Base-by-base conservation (phyloP, 2,113 vertebrate species). In the Clarias batrachus region DNA sequence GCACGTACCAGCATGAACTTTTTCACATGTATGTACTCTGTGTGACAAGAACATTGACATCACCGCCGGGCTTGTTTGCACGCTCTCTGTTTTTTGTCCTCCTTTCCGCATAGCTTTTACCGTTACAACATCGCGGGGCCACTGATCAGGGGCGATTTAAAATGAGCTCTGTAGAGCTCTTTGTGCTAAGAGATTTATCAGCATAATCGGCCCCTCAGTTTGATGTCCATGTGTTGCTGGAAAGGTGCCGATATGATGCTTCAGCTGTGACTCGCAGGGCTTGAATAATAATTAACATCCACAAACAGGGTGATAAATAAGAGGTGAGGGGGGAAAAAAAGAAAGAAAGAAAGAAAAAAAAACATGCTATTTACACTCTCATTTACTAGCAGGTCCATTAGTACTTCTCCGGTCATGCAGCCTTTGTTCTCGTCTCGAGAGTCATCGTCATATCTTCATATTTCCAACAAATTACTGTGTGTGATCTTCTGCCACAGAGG, bases 321-420 rank as follows among this genome's bases (percentile, higher is more conserved):
- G 5, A 41, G 82, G 87, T 91, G 88, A 88, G 89, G 62, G 48
- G 48, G 7, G 8, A 48, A 48, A 8, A 7, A 8, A 63, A 63
- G 25, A 1, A 63, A 63, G 8, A 88, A 89, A 90, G 90, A 90
- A 2, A 2, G 3, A 37, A 88, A 90, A 90, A 90, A 91, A 92
- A 93, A 92, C 93, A 93, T 87, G 80, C 92, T 94, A 94, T 94
- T 90, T 94, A 94, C 94, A 94, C 89, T 88, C 86, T 27, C 57
- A 76, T 89, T 78, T 21, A 71, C 89, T 89, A 89, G 88, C 81
- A 65, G 87, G 84, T 88, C 85, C 73, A 81, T 87, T 65, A 91
- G 87, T 87, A 90, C 90, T 90, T 89, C 90, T 91, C 87, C 63
- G 73, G 65, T 91, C 83, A 87, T 63, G 83, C 78, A 79, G 30